phyloP scores from a whole-genome alignment of 2,888 invertebrate genomes.

The Eutolmus rufibarbis region DNA sequence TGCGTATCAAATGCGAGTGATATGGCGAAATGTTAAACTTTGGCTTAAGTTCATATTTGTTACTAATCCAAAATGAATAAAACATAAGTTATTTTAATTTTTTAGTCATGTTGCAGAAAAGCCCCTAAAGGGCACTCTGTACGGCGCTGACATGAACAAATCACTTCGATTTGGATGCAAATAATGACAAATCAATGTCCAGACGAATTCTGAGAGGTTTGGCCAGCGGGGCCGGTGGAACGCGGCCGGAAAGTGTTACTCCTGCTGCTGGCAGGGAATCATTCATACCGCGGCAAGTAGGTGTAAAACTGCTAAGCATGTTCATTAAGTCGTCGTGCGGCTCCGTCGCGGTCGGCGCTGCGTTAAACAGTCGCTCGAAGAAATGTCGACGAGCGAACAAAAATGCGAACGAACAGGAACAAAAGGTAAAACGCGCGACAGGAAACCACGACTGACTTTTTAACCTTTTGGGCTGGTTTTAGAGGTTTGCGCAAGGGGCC shows the following conservation, averaged over 20 bases:
- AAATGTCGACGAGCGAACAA: background rate
- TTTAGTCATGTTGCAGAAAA: background rate
- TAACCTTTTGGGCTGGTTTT: conserved; percentile 39
- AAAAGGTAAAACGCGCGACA: conserved; percentile 42
- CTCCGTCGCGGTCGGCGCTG: conserved; percentile 22
- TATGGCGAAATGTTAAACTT: no score
- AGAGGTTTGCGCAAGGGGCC: conserved; percentile 18
- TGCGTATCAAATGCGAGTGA: no score
- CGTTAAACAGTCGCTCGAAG: conserved; percentile 9
- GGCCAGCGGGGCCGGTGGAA: background rate
- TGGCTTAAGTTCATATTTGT: no score
- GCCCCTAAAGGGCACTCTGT: background rate
- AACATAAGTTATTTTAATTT: no score
- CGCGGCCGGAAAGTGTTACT: background rate
- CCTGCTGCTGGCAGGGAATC: conserved; percentile 25
- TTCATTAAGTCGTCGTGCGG: conserved; percentile 39
- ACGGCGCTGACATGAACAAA: conserved; percentile 25
- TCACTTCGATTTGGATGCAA: conserved; percentile 42
- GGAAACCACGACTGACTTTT: conserved; percentile 45
- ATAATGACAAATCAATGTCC: conserved; percentile 42
- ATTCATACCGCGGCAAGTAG: conserved; percentile 43
- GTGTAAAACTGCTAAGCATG: conserved; percentile 43
- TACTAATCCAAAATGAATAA: no score
- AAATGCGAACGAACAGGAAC: background rate
- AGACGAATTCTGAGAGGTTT: conserved; percentile 20